These are phyloP conservation scores for Heliconius ismenius DNA, from an alignment of 2,888 invertebrate genomes.

Conservation along the genomic window DNA sequence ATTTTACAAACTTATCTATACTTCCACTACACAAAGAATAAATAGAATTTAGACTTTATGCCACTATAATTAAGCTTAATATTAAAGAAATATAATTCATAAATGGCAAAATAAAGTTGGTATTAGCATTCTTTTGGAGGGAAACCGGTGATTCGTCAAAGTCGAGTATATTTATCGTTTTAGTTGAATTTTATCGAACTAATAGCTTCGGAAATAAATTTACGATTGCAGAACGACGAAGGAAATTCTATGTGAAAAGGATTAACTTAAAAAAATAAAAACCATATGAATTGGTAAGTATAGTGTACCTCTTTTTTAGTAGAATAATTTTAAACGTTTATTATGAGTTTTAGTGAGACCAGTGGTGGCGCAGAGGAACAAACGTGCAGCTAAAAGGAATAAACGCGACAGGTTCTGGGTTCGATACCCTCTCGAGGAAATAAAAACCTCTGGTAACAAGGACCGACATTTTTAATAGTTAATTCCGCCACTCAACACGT, in stretches of 20 bases:
- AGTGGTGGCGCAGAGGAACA: too few relatives aligned
- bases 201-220: conserved; percentile 79
- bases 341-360: too few relatives aligned
- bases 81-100: neutral
- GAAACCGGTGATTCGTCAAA: conserved; percentile 76
- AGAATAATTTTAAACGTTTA: too few relatives aligned
- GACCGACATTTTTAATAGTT: too few relatives aligned
- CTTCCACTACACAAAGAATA: neutral
- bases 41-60: conserved; percentile 39
- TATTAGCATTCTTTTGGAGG: conserved; percentile 70
- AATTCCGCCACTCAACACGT: too few relatives aligned
- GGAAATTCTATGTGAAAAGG: conserved; percentile 66
- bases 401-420: too few relatives aligned
- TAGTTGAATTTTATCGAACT: conserved; percentile 82
- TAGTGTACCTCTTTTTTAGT: neutral
- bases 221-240: conserved; percentile 69
- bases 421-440: too few relatives aligned
- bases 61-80: neutral
- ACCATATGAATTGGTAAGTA: neutral
- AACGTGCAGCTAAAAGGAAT: too few relatives aligned
- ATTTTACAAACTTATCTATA: conserved; percentile 52
- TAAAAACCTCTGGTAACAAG: too few relatives aligned
- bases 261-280: conserved; percentile 49
- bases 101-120: conserved; percentile 48
- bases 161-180: conserved; percentile 81